phyloP scores from a whole-genome alignment of 2,113 vertebrate species.

The Xiphophorus maculatus region DNA sequence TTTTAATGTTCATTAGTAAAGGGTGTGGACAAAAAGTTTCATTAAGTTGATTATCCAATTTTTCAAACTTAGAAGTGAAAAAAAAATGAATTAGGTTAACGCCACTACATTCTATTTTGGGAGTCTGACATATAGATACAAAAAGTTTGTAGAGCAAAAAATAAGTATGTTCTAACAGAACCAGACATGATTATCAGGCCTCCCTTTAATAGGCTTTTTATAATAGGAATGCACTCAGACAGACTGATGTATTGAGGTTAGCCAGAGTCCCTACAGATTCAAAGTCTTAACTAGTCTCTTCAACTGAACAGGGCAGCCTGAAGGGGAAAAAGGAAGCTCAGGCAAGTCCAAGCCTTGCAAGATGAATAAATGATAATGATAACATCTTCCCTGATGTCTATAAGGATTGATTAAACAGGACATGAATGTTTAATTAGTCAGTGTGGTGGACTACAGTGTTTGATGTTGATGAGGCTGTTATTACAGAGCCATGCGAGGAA shows the following conservation, averaged over 20 bases:
- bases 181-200: conserved; percentile 26
- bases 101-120: not conserved
- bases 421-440: conserved; percentile 70
- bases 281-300: conserved; percentile 33
- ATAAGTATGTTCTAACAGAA: conserved; percentile 21
- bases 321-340: conserved; percentile 23
- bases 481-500: conserved; percentile 41
- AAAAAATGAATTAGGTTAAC: not conserved
- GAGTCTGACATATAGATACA: not conserved
- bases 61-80: not conserved
- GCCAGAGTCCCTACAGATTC: conserved; percentile 36
- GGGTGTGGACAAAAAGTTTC: conserved; percentile 2
- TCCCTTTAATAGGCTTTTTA: conserved; percentile 22
- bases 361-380: conserved; percentile 65
- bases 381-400: conserved; percentile 53
- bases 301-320: conserved; percentile 9
- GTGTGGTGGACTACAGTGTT: conserved; percentile 28
- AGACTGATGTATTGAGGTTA: conserved; percentile 60
- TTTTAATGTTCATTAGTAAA: not conserved
- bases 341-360: conserved; percentile 45
- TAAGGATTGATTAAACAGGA: conserved; percentile 58
- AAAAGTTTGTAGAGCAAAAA: conserved; percentile 10
- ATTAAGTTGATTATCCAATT: too few species aligned
- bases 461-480: conserved; percentile 53
- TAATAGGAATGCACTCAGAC: conserved; percentile 32